These are phyloP conservation scores for Amazona guildingii DNA, from an alignment of 2,113 vertebrate genomes.

Conservation along the genomic window DNA sequence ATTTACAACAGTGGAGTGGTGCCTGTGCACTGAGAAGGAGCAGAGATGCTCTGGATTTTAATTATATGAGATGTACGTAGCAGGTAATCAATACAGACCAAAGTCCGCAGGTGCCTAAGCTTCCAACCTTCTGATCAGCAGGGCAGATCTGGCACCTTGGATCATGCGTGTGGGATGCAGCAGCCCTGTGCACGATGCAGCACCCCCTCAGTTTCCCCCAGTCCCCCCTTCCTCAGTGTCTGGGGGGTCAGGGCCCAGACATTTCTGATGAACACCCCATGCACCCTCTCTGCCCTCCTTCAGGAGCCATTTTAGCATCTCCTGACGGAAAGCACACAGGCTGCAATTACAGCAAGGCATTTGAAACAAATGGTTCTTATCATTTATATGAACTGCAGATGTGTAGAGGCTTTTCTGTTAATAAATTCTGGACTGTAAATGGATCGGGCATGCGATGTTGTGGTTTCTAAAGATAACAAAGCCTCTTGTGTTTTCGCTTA, in stretches of 20 bases:
- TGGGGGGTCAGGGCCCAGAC: neutral
- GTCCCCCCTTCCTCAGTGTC: neutral
- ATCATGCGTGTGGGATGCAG: neutral
- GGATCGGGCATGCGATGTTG: neutral
- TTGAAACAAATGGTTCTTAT: neutral
- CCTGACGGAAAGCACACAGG: neutral
- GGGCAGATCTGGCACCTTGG: rapidly evolving
- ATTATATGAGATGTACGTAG: neutral
- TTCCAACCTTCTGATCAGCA: neutral
- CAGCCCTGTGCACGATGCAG: rapidly evolving
- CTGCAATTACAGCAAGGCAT: neutral
- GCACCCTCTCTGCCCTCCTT: neutral
- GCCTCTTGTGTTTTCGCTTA: neutral
- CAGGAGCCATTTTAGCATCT: neutral
- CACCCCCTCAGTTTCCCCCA: neutral
- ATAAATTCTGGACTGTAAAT: neutral
- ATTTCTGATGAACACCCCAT: neutral
- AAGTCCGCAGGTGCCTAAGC: neutral
- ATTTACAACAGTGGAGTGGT: neutral
- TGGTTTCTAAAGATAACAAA: slow-evolving; percentile 21
- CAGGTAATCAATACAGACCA: neutral
- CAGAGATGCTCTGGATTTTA: slow-evolving; percentile 41
- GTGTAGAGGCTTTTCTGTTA: neutral
- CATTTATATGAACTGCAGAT: neutral
- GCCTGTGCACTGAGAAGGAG: neutral